Conservation (phyloP, 2,888 invertebrate species). For the Megastigmus dorsalis region DNA sequence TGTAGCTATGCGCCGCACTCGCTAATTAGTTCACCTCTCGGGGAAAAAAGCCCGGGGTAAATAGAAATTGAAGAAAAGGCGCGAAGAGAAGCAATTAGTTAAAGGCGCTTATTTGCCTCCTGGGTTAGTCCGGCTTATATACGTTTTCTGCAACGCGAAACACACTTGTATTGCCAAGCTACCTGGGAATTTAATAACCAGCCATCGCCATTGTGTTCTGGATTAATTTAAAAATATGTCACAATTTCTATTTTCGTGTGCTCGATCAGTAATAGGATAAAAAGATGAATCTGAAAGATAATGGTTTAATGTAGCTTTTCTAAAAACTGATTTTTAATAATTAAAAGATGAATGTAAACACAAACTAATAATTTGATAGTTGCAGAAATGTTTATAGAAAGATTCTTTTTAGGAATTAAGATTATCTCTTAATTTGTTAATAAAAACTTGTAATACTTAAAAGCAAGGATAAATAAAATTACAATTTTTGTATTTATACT, state of each 20-base stretch:
- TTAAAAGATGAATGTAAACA: too few relatives aligned
- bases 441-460: too few relatives aligned
- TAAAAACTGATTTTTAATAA: too few relatives aligned
- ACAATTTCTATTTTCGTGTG: neutral
- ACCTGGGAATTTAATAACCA: neutral
- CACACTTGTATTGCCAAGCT: neutral
- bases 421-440: too few relatives aligned
- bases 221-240: neutral
- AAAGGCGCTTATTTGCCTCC: neutral
- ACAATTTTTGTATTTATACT: too few relatives aligned
- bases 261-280: neutral
- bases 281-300: neutral
- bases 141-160: too few relatives aligned
- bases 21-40: conserved; percentile 33
- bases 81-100: conserved; percentile 18
- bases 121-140: neutral
- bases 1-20: neutral
- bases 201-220: too few relatives aligned
- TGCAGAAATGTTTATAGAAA: too few relatives aligned
- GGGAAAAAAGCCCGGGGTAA: conserved; percentile 19
- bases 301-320: too few relatives aligned
- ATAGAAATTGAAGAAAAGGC: conserved; percentile 11
- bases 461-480: too few relatives aligned
- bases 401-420: too few relatives aligned
- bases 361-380: too few relatives aligned